phyloP scores from a whole-genome alignment of 1,140 invertebrate species.

The Vanessa tameamea region DNA sequence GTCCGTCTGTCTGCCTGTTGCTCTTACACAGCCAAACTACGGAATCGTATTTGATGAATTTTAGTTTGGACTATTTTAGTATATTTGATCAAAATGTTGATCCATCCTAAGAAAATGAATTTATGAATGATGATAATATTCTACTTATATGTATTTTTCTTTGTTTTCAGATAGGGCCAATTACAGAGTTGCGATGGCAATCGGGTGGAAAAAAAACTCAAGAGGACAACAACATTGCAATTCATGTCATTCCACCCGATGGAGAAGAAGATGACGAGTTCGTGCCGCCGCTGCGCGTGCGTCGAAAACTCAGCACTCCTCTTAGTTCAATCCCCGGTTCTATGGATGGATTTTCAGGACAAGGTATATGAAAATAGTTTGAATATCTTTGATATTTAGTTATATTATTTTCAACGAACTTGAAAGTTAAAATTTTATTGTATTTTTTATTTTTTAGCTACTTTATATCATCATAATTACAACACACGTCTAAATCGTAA shows the following conservation, averaged over 20 bases:
- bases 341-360: slow-evolving; percentile 47
- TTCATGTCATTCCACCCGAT: slow-evolving; percentile 75
- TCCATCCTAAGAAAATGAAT: no score
- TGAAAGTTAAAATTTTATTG: no score
- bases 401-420: no score
- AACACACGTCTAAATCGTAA: no score
- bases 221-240: slow-evolving; percentile 68
- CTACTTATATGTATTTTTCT: background rate
- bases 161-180: slow-evolving; percentile 68
- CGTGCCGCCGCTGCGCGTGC: slow-evolving; percentile 61
- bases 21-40: no score
- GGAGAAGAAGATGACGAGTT: slow-evolving; percentile 73
- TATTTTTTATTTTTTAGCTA: no score
- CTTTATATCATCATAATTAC: no score
- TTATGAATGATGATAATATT: no score
- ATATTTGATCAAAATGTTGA: no score
- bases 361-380: slow-evolving; percentile 38
- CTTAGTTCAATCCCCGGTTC: slow-evolving; percentile 54
- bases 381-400: background rate
- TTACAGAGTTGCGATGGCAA: slow-evolving; percentile 61
- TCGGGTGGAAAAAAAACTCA: slow-evolving; percentile 43
- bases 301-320: slow-evolving; percentile 70
- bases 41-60: no score
- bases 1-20: no score
- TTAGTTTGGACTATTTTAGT: no score